These are phyloP conservation scores for Axinella damicornis DNA, from an alignment of 37 sponge, comb jelly and placozoan genomes.

Conservation along the genomic window DNA sequence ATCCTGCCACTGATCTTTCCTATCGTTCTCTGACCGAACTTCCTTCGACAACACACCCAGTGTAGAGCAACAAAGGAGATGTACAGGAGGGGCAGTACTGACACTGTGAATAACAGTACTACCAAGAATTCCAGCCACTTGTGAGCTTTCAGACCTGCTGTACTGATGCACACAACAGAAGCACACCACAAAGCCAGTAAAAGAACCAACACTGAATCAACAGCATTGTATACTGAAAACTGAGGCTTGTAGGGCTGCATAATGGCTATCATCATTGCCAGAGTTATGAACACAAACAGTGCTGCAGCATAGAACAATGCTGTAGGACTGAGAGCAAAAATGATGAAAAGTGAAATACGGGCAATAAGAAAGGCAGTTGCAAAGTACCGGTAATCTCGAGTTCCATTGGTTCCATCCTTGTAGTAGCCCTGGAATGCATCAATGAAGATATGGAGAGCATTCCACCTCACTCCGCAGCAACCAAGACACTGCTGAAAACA, in stretches of 20 bases:
- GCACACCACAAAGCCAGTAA: background rate
- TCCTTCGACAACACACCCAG: too few species aligned
- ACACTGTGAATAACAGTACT: too few species aligned
- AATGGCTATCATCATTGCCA: background rate
- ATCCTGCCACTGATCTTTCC: too few species aligned
- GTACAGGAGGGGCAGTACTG: too few species aligned
- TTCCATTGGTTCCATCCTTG: slow-evolving; percentile 56
- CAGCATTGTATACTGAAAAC: background rate
- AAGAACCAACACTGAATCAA: background rate
- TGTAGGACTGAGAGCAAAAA: background rate
- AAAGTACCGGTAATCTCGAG: slow-evolving; percentile 47
- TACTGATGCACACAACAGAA: background rate
- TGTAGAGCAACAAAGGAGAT: too few species aligned
- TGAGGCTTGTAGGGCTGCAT: slow-evolving; percentile 1
- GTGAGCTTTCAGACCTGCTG: background rate
- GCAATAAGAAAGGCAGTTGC: slow-evolving; percentile 50
- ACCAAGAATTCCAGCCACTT: too few species aligned
- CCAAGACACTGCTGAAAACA: slow-evolving; percentile 12
- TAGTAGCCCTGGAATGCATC: slow-evolving; percentile 63
- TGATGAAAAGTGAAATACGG: slow-evolving; percentile 28
- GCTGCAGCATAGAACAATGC: background rate
- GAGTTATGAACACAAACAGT: background rate
- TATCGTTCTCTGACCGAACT: too few species aligned
- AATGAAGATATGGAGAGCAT: slow-evolving; percentile 23
- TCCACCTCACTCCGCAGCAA: background rate